Conservation (phyloP, 2,797 vertebrate species). For the Emys orbicularis region DNA sequence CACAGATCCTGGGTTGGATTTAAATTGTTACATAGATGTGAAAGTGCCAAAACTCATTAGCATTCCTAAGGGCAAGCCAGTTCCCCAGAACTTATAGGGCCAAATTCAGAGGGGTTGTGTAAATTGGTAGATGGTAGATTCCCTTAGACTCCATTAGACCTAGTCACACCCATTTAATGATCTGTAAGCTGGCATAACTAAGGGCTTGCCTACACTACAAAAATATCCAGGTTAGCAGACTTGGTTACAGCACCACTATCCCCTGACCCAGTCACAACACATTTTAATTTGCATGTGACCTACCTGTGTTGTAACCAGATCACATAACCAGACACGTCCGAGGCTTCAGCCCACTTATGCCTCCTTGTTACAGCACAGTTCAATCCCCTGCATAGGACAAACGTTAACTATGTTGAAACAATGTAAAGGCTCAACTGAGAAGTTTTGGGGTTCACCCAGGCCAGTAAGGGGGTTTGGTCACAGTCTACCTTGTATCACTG, state of each 20-base stretch:
- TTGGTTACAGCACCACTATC: background rate
- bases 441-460: background rate
- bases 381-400: rapidly evolving
- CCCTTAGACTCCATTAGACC: background rate
- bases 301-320: background rate
- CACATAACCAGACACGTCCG: background rate
- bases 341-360: background rate
- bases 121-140: background rate
- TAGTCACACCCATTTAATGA: background rate
- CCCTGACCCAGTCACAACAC: too few relatives aligned
- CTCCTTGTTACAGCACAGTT: rapidly evolving
- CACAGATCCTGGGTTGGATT: background rate
- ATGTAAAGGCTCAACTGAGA: background rate
- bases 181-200: background rate
- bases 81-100: background rate
- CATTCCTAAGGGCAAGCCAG: background rate
- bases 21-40: slow-evolving; percentile 36
- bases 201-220: background rate
- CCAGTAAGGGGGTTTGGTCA: too few relatives aligned
- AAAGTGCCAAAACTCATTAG: slow-evolving; percentile 23
- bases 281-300: background rate
- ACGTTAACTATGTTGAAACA: rapidly evolving
- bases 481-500: too few relatives aligned
- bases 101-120: background rate
- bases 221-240: background rate